Percentiles rank a stretch among this genome's conserved stretches.
phyloP scores from a whole-genome alignment of 2,888 invertebrate genomes.

The Lasius platythorax region DNA sequence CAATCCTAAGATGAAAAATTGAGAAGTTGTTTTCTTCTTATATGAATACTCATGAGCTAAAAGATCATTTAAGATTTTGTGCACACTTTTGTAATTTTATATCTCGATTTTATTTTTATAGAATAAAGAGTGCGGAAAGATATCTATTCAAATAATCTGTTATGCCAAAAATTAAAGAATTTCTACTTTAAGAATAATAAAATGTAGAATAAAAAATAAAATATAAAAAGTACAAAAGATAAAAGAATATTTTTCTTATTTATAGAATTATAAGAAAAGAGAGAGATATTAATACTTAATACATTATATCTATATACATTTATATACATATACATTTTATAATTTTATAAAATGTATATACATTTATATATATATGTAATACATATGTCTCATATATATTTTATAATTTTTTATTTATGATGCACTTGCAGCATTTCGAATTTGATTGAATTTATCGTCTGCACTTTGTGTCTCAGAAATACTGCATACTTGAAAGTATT shows the following conservation, averaged over 20 bases:
- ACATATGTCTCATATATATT: not conserved
- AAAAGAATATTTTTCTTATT: not conserved
- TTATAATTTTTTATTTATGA: not conserved
- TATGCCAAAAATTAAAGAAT: not conserved
- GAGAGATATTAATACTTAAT: not conserved
- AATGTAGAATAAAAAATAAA: not conserved
- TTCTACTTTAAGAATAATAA: not conserved
- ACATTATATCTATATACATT: slow-evolving; percentile 26
- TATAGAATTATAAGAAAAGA: not conserved
- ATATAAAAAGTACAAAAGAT: not conserved
- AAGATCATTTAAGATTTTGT: not conserved
- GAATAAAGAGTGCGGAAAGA: not conserved
- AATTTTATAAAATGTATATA: not conserved
- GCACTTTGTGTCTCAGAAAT: not conserved
- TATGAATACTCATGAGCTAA: not conserved
- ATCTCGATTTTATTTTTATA: slow-evolving; percentile 12
- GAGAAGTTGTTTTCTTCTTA: not conserved
- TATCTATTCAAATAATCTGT: not conserved
- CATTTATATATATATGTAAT: not conserved
- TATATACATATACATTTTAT: slow-evolving; percentile 29
- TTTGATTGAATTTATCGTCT: not conserved
- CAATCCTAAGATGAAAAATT: not conserved
- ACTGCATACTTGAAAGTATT: not conserved
- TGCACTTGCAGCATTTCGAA: not conserved
- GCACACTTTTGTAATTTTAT: not conserved